phyloP scores from a whole-genome alignment of 2,113 vertebrate species.

The Trematomus loennbergii region DNA sequence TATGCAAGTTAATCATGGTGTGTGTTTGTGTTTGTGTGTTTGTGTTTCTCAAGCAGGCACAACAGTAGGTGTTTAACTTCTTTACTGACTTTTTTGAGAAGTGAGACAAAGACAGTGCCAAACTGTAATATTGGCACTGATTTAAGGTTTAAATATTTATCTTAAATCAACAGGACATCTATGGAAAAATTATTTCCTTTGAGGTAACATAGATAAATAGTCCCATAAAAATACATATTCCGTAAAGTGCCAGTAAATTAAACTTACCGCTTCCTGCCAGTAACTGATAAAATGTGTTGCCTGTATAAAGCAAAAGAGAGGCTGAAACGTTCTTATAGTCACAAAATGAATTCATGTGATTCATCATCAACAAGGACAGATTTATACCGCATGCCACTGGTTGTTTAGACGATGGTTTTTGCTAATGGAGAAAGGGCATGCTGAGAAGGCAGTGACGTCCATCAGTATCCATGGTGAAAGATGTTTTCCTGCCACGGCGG shows the following conservation, averaged over 20 bases:
- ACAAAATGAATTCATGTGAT: neutral
- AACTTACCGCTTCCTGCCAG: neutral
- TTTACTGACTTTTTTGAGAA: neutral
- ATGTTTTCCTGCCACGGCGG: conserved; percentile 24
- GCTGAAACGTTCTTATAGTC: neutral
- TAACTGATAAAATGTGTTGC: neutral
- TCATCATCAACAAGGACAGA: neutral
- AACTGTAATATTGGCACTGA: too few species aligned
- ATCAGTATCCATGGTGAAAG: conserved; percentile 20
- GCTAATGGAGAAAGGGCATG: neutral
- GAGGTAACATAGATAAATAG: neutral
- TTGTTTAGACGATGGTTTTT: neutral
- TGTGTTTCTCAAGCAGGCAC: conserved; percentile 18
- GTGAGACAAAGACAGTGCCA: too few species aligned
- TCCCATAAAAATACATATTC: neutral
- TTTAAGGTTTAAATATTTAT: too few species aligned
- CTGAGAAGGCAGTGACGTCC: neutral
- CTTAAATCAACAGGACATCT: neutral
- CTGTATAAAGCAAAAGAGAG: neutral
- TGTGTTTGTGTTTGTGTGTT: conserved; percentile 10
- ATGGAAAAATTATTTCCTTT: neutral
- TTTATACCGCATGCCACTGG: neutral
- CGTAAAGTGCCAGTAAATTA: neutral
- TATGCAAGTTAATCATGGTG: neutral
- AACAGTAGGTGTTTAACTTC: neutral